Conservation (phyloP, 2,797 vertebrate genomes). For the Mus minutoides region DNA sequence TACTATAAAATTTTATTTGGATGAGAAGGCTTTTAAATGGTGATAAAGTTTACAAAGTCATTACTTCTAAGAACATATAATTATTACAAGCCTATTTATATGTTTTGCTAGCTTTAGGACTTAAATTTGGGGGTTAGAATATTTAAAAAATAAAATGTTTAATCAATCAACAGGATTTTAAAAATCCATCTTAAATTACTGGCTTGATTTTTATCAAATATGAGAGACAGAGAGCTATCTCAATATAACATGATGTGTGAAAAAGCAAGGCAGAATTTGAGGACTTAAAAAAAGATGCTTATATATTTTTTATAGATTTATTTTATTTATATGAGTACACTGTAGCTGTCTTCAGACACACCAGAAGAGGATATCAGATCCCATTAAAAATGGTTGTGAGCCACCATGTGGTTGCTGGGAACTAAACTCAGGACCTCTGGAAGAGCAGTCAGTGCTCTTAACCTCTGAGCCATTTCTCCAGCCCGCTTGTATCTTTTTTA, state of each 20-base stretch:
- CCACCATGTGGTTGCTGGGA: too few species aligned
- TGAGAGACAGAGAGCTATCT: not conserved
- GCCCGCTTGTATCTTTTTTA: not conserved
- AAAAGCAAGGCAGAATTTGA: slow-evolving; percentile 45
- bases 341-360: too few species aligned
- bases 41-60: slow-evolving; percentile 47
- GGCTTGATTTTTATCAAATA: slow-evolving; percentile 36
- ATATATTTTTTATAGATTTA: not conserved
- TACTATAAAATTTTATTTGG: slow-evolving; percentile 38
- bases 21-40: slow-evolving; percentile 30
- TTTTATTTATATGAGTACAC: too few species aligned
- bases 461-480: too few species aligned
- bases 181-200: slow-evolving; percentile 7
- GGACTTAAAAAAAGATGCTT: not conserved
- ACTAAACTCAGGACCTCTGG: too few species aligned
- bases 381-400: too few species aligned
- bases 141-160: slow-evolving; percentile 58
- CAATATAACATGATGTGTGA: slow-evolving; percentile 29
- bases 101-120: slow-evolving; percentile 58
- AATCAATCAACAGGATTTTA: slow-evolving; percentile 7
- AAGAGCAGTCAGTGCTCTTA: too few species aligned
- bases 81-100: slow-evolving; percentile 47
- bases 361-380: too few species aligned
- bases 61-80: slow-evolving; percentile 33
- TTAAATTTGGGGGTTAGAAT: slow-evolving; percentile 58